Evolutionary conservation across 1,140 invertebrate genomes (phyloP).

Genomic region (Leptoteleia sp.): DNA sequence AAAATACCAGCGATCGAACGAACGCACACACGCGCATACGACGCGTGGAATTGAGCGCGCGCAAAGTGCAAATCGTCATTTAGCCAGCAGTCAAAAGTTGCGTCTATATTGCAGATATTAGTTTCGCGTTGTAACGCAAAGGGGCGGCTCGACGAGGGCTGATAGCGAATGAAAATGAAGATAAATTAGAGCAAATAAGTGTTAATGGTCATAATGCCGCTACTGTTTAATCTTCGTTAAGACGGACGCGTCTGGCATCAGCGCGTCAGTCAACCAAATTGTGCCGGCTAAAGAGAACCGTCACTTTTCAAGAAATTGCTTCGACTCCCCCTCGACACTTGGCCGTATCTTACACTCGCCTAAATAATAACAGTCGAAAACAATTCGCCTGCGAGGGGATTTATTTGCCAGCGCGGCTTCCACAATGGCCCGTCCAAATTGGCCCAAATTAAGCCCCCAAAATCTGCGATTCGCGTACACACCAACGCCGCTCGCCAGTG

Average conservation of each 20-base stretch:
- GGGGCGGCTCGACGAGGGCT: conserved; percentile 37
- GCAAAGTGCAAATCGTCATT: background rate
- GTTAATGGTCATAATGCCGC: conserved; percentile 72
- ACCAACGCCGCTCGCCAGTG: conserved; percentile 14
- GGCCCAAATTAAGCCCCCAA: conserved; percentile 50
- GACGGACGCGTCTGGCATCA: conserved; percentile 67
- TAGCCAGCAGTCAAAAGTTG: conserved; percentile 6
- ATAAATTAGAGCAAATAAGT: conserved; percentile 73
- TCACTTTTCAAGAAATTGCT: conserved; percentile 70
- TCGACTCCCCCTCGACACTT: conserved; percentile 52
- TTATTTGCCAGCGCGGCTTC: conserved; percentile 56
- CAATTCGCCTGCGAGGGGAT: conserved; percentile 62
- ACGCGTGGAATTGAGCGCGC: no score
- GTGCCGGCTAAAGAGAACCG: conserved; percentile 65
- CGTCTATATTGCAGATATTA: conserved; percentile 35
- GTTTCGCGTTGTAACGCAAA: conserved; percentile 42
- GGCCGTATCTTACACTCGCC: conserved; percentile 46
- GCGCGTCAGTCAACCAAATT: conserved; percentile 68
- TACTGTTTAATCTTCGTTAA: conserved; percentile 74
- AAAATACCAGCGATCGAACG: no score
- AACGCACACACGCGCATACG: no score
- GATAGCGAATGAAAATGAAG: conserved; percentile 68
- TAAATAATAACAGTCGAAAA: conserved; percentile 67
- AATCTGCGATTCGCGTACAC: conserved; percentile 64
- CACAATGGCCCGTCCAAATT: conserved; percentile 56